A percentile compares a stretch with the other conserved stretches of the same genome.
These are phyloP conservation scores for Ormyrus pomaceus DNA, from an alignment of 2,888 invertebrate species.

Conservation along the genomic window DNA sequence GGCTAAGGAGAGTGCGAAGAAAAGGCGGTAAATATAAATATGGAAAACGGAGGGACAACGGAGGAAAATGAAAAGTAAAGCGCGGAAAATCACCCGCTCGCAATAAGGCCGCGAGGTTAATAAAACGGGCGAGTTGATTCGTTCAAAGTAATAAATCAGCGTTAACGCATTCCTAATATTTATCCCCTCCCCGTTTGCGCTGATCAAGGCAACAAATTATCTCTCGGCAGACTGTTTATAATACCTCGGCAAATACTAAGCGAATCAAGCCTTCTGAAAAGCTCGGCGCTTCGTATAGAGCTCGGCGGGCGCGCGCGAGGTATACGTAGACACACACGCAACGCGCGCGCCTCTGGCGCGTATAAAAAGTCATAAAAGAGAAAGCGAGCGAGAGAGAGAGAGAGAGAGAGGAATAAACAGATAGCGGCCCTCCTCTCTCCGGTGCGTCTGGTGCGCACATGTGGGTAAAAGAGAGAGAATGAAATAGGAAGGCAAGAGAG, in stretches of 20 bases:
- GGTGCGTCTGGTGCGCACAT: background rate
- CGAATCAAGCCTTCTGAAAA: background rate
- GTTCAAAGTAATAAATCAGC: too few relatives aligned
- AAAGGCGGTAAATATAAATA: too few relatives aligned
- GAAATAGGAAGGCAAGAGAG: conserved; percentile 48
- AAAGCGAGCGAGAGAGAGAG: conserved; percentile 5
- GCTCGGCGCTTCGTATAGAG: too few relatives aligned
- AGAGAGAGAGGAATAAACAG: background rate
- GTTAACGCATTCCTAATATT: background rate
- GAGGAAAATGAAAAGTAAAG: too few relatives aligned
- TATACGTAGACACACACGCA: too few relatives aligned
- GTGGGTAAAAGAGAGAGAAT: conserved; percentile 44
- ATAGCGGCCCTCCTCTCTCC: conserved; percentile 7
- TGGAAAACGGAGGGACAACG: too few relatives aligned
- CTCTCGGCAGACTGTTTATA: background rate
- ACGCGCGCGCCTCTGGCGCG: background rate
- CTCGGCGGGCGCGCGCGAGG: too few relatives aligned
- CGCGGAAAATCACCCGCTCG: too few relatives aligned
- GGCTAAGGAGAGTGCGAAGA: too few relatives aligned
- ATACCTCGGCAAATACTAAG: background rate
- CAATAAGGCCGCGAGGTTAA: too few relatives aligned
- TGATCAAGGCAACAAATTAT: background rate
- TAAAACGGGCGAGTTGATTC: too few relatives aligned
- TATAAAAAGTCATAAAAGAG: conserved; percentile 41
- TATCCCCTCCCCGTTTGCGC: background rate